Evolutionary conservation across 1,140 invertebrate genomes (phyloP), one percentile per base, ranked within the genome.

Genomic region (Drosophila nikananu): DNA sequence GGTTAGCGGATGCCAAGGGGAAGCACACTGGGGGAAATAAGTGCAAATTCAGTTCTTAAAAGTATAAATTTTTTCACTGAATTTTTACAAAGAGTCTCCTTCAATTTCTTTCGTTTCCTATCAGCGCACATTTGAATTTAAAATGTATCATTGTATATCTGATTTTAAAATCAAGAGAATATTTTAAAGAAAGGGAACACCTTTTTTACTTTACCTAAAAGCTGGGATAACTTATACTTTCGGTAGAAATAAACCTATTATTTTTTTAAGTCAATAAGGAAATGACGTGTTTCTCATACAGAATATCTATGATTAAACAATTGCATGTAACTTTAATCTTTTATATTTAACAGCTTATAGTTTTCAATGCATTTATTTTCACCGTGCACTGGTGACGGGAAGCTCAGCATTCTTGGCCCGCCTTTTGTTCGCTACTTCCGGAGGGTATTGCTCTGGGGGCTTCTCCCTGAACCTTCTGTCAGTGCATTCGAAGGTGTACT

Each of bases 351-450:
- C n/a, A n/a, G n/a, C n/a, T n/a, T n/a, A n/a, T n/a, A n/a, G n/a
- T n/a, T n/a, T n/a, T n/a, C n/a, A n/a, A n/a, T n/a, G n/a, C n/a
- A n/a, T 17, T 55, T 23, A 12, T 55, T 55, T 21, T 37, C 52
- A 55, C 52, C 2, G 70, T 81, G 79, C 49, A 48, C 37, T 39
- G 60, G 59, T 57, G 35, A 41, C 37, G 57, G 25, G 58, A 27
- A 44, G 42, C 27, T 27, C 37, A 42, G 39, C 51, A 62, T 62
- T 81, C 76, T 41, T 61, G 52, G 65, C 62, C 77, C 75, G 65
- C 49, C 73, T 86, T 78, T 78, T 74, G 68, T 79, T 48, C 30
- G 41, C 42, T 41, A 77, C 82, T 84, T 84, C 83, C 82, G 82
- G 68, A 48, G 67, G 67, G 66, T 39, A 51, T 68, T 67, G 57